These are phyloP conservation scores for Fringilla coelebs DNA, from an alignment of 2,797 vertebrate species.

Conservation along the genomic window DNA sequence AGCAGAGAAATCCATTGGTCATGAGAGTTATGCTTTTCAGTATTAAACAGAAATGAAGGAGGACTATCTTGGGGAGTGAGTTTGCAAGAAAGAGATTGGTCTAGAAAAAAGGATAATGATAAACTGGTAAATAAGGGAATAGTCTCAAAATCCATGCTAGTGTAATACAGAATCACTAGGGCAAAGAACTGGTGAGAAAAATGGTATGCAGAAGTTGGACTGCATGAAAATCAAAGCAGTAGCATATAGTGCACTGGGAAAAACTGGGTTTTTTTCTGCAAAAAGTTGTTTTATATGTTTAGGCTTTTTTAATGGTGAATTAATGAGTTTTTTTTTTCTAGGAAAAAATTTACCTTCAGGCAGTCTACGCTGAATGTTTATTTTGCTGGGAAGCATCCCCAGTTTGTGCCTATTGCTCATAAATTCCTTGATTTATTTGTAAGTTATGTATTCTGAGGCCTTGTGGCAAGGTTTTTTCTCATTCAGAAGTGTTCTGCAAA, in stretches of 20 bases:
- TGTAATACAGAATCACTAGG: background rate
- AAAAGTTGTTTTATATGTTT: background rate
- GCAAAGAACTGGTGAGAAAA: background rate
- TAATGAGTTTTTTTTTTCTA: background rate
- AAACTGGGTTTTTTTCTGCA: background rate
- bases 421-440: constrained; percentile 43
- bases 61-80: background rate
- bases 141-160: background rate
- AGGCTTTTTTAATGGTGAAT: background rate
- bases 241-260: background rate
- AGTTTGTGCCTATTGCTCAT: background rate
- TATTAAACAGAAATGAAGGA: background rate
- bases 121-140: background rate
- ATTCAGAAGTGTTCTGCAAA: background rate
- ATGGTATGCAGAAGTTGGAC: background rate
- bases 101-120: background rate
- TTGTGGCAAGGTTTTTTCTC: constrained; percentile 12
- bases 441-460: constrained; percentile 42
- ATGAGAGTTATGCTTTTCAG: background rate
- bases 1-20: background rate
- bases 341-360: background rate
- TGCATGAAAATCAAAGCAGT: background rate
- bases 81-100: background rate
- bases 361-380: background rate
- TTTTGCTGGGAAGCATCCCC: background rate